Evolutionary conservation across 2,113 vertebrate genomes (phyloP).

Genomic region (Rafetus swinhoei): DNA sequence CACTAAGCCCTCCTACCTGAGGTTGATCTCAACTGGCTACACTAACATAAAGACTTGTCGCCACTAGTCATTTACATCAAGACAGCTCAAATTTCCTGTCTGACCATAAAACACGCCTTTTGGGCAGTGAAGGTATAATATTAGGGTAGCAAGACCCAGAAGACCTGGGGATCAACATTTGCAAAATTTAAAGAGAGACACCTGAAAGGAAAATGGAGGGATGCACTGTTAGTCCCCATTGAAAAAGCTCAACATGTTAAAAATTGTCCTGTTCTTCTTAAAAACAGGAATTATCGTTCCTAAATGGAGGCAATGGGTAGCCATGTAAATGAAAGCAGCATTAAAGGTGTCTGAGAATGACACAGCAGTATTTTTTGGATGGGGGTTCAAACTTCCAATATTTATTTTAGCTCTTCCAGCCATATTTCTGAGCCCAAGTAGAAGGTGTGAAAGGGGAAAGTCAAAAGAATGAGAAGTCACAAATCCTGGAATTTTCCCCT

Average conservation of each 20-base stretch:
- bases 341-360: background rate
- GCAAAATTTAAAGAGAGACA: too few species aligned
- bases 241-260: background rate
- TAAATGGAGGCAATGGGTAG: background rate
- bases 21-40: too few species aligned
- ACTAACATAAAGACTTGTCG: too few species aligned
- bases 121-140: too few species aligned
- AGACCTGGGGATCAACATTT: too few species aligned
- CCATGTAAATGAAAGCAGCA: background rate
- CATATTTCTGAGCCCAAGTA: background rate
- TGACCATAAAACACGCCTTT: too few species aligned
- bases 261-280: background rate
- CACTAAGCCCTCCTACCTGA: too few species aligned
- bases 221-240: background rate
- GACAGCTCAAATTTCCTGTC: too few species aligned
- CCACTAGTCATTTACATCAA: too few species aligned
- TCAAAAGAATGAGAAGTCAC: background rate
- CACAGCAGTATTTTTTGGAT: background rate
- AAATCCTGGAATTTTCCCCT: background rate
- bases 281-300: background rate
- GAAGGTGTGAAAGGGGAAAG: background rate
- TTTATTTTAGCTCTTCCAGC: background rate
- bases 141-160: too few species aligned
- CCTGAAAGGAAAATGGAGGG: background rate
- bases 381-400: background rate